Evolutionary conservation across 2,113 vertebrate species (phyloP).

Genomic region (Alces alces): DNA sequence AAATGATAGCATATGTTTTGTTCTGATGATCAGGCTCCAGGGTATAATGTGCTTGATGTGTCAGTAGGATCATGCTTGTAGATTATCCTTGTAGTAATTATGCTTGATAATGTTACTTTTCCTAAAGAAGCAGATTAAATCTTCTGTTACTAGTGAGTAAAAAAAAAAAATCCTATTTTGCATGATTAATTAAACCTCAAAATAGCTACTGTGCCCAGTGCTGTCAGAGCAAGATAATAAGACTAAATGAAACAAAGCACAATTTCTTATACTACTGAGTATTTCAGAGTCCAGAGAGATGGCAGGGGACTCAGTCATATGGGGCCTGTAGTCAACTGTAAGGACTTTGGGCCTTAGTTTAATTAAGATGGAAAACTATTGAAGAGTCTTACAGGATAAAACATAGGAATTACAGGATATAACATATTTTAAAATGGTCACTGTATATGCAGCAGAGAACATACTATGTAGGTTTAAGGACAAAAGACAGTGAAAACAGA

Average conservation of each 20-base stretch:
- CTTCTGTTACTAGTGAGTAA: not conserved
- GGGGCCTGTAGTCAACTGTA: not conserved
- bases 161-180: not conserved
- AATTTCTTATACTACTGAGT: not conserved
- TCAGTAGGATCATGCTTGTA: not conserved
- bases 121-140: not conserved
- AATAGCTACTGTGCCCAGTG: not conserved
- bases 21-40: not conserved
- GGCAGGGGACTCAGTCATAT: not conserved
- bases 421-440: not conserved
- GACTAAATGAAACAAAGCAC: not conserved
- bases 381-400: not conserved
- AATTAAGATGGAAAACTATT: not conserved
- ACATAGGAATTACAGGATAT: not conserved
- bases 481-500: not conserved
- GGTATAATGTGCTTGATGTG: not conserved
- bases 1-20: not conserved
- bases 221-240: not conserved
- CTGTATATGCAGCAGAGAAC: not conserved
- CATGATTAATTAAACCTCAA: not conserved
- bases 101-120: not conserved
- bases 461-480: not conserved
- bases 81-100: not conserved
- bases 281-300: not conserved
- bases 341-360: not conserved